These are phyloP conservation scores for Poecile montanus DNA, from an alignment of 2,797 vertebrate species.

Conservation along the genomic window DNA sequence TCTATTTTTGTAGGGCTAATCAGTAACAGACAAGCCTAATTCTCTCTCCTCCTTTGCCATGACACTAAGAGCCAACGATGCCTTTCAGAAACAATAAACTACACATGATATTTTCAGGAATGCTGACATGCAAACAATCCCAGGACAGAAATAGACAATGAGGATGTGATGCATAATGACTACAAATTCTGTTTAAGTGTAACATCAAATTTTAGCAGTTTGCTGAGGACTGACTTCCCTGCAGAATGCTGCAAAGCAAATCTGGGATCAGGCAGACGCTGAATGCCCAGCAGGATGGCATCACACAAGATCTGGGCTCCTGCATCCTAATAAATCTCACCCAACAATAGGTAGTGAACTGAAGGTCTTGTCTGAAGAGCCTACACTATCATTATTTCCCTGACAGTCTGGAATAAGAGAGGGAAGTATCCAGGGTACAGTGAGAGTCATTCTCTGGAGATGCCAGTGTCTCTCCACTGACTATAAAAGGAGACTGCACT, in stretches of 20 bases:
- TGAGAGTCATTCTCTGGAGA: not conserved
- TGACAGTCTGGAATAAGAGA: not conserved
- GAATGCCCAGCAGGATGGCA: not conserved
- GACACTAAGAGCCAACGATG: not conserved
- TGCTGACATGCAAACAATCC: slow-evolving; percentile 19
- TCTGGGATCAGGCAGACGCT: not conserved
- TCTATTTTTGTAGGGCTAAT: slow-evolving; percentile 50
- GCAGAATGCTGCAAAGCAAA: not conserved
- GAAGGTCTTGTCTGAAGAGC: not conserved
- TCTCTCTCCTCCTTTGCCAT: not conserved
- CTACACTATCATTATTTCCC: not conserved
- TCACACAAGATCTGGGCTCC: not conserved
- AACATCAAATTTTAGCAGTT: not conserved
- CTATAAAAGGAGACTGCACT: slow-evolving; percentile 4
- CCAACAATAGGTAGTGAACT: not conserved
- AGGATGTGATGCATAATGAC: not conserved
- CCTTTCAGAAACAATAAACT: slow-evolving; percentile 37
- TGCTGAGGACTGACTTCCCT: not conserved
- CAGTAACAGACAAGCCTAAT: slow-evolving; percentile 15
- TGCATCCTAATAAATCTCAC: not conserved
- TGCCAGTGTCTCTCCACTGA: not conserved
- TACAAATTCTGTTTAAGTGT: not conserved
- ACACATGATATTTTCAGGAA: slow-evolving; percentile 15
- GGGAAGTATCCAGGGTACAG: not conserved
- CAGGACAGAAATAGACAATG: not conserved